A percentile compares a stretch with the other conserved stretches of the same genome.
Conservation (phyloP, 2,113 vertebrate genomes). For the Saccopteryx leptura region DNA sequence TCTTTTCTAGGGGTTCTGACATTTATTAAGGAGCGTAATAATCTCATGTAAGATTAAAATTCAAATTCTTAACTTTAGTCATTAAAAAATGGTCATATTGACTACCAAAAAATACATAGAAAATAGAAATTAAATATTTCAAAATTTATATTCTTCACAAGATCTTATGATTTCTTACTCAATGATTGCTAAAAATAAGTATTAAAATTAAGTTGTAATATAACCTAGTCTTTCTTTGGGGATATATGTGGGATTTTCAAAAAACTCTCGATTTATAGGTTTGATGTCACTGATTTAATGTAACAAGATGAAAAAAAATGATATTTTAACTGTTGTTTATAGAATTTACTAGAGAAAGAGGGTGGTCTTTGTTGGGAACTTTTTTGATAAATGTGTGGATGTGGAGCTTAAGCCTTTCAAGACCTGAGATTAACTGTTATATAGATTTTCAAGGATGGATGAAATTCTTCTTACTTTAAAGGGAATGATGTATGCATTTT, state of each 20-base stretch:
- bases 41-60: background rate
- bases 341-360: background rate
- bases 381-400: background rate
- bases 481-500: background rate
- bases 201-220: background rate
- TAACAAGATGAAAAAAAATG: background rate
- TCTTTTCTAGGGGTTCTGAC: background rate
- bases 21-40: background rate
- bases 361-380: background rate
- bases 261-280: background rate
- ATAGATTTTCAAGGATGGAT: background rate
- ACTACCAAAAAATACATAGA: background rate
- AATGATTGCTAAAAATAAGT: background rate
- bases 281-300: background rate
- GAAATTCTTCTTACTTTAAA: background rate
- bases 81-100: background rate
- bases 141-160: background rate
- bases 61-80: background rate
- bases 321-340: background rate
- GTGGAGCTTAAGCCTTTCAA: background rate
- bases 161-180: background rate
- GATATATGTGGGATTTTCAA: background rate
- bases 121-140: background rate
- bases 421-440: background rate
- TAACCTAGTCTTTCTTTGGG: background rate